phyloP scores from a whole-genome alignment of 1,140 invertebrate species.

The Cepaea nemoralis region DNA sequence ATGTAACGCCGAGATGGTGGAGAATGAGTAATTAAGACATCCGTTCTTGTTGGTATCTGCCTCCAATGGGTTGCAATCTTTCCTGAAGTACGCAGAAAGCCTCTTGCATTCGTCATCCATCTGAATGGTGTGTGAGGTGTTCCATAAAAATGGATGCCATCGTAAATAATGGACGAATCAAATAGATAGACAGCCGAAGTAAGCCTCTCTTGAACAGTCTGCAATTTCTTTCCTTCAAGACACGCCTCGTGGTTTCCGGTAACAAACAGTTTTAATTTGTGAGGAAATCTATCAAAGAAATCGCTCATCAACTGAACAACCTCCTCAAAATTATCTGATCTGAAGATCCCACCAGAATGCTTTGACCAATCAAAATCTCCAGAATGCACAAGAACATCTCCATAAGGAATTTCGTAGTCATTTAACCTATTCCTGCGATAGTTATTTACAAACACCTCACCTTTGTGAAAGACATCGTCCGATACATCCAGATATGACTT shows the following conservation, averaged over 20 bases:
- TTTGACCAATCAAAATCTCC: conserved; percentile 53
- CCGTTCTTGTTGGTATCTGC: conserved; percentile 51
- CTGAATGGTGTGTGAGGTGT: conserved; percentile 54
- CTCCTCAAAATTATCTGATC: conserved; percentile 43
- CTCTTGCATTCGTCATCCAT: conserved; percentile 48
- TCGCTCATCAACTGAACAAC: conserved; percentile 45
- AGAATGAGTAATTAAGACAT: conserved; percentile 61
- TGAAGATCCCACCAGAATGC: conserved; percentile 29
- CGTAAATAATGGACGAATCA: conserved; percentile 48
- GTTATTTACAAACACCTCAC: conserved; percentile 23
- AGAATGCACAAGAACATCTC: conserved; percentile 60
- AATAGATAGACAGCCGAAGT: conserved; percentile 54
- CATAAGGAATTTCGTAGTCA: conserved; percentile 50
- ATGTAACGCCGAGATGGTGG: conserved; percentile 51
- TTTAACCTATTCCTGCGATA: background rate
- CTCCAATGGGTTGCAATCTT: conserved; percentile 54
- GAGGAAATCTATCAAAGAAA: conserved; percentile 58
- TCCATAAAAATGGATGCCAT: conserved; percentile 59
- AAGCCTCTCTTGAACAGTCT: conserved; percentile 50
- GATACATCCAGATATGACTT: background rate
- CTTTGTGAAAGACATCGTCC: conserved; percentile 10
- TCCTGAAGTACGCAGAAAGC: conserved; percentile 42
- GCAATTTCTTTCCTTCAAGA: conserved; percentile 41
- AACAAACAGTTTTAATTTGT: conserved; percentile 60
- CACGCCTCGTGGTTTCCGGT: conserved; percentile 60